Evolutionary conservation across 2,113 vertebrate genomes (phyloP).

Genomic region (Cranoglanis bouderius): DNA sequence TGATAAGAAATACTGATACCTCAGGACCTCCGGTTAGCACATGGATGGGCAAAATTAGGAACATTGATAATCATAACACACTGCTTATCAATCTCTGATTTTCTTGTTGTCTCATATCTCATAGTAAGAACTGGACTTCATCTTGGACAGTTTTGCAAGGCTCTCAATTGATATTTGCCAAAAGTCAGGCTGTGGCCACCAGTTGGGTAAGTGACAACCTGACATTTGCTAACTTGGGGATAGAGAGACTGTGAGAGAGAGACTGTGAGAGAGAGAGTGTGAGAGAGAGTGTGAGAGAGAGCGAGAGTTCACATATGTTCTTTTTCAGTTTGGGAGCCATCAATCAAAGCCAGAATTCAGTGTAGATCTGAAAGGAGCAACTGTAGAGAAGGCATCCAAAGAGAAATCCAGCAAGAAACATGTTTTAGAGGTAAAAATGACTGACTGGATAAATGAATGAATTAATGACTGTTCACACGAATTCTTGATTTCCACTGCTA

Average conservation of each 20-base stretch:
- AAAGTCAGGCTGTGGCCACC: conserved; percentile 88
- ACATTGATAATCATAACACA: background rate
- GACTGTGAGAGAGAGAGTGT: no score
- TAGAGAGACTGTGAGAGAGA: no score
- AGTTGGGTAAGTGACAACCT: conserved; percentile 85
- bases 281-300: no score
- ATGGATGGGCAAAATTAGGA: background rate
- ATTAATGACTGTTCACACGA: background rate
- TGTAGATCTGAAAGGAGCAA: conserved; percentile 87
- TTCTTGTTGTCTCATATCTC: conserved; percentile 6
- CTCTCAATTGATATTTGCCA: conserved; percentile 85
- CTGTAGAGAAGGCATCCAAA: conserved; percentile 88
- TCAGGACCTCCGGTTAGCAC: background rate
- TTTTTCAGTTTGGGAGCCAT: conserved; percentile 82
- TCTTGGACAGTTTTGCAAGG: conserved; percentile 91
- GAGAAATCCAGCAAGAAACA: conserved; percentile 98
- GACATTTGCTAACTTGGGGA: background rate
- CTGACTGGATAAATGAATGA: background rate
- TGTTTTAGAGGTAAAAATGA: conserved; percentile 84
- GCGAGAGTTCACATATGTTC: background rate
- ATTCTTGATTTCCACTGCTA: background rate
- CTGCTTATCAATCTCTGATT: background rate
- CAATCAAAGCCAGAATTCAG: conserved; percentile 95
- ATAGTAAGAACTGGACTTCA: conserved; percentile 95
- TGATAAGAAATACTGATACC: background rate